Base-by-base conservation (phyloP, 2,888 invertebrate genomes). In the Lepas anatifera region DNA sequence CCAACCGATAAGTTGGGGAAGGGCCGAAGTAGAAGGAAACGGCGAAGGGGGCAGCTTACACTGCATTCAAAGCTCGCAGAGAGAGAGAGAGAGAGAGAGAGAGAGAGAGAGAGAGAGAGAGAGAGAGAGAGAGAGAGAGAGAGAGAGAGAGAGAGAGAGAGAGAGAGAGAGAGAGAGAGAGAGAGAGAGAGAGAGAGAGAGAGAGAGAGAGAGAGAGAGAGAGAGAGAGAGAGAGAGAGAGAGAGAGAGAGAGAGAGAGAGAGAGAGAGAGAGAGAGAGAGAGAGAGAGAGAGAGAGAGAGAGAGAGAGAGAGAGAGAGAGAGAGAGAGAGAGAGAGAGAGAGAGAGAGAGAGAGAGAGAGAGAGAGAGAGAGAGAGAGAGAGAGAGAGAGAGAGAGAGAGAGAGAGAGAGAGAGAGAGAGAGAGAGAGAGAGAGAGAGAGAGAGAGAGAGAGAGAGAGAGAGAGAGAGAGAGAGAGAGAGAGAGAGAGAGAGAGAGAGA, bases 221-320 rank as follows among this genome's bases (percentile, higher is more conserved):
- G 48, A 18, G 48, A 25, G 68, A 46, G 50, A 46, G 46, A 18
- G 48, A n/a, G 68, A 35, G 35, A 67, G 67, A 35, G 67, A 67
- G 67, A 35, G 67, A 67, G 67, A 35, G 67, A 67, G 67, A 35
- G 67, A 67, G 67, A 35, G 35, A 67, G 67, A 35, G 67, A 35
- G 37, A 11, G 35, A 35, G 67, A 67, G 67, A 35, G 67, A 2
- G 37, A 35, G 67, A 35, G 11, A 67, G 39, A 35, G 35, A 27
- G 41, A 27, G 50, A 39, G 48, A 37, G 37, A 18, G 43, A 69
- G 25, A 35, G 63, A 69, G 29, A 50, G 37, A 37, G 41, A 39
- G 39, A 69, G 43, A 35, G 43, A 43, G 43, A 29, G 41, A 41
- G 43, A 43, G 43, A 39, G 43, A 25, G 66, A n/a, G 22, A 27